Base-by-base conservation (phyloP, 2,797 vertebrate species). In the Heliangelus exortis region DNA sequence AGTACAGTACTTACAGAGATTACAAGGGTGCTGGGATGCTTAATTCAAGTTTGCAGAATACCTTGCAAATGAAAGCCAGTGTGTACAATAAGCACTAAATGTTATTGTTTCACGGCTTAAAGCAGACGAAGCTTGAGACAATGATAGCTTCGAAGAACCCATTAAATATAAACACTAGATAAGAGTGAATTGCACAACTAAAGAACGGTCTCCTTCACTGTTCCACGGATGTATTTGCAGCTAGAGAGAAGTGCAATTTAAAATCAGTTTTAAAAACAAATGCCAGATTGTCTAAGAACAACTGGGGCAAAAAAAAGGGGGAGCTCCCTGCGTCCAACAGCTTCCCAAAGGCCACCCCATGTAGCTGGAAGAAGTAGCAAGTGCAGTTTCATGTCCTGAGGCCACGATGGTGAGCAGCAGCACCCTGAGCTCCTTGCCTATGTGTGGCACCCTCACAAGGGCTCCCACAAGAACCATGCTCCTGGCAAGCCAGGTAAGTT, bases 71-170 rank as follows among this genome's bases (percentile, higher is more conserved):
- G 77, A 89, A 94, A 96, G 43, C 62, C 57, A 69, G 29, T 33
- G 71, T 8, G 1, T 92, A 63, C 69, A 91, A 69, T 84, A 90
- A 90, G 76, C 54, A 63, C 69, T 11, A 95, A 92, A 76, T 93
- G 51, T 82, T 89, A 74, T 76, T 84, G 34, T 96, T 90, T 85
- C 87, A 82, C 63, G 39, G 73, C 57, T 91, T 91, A 90, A 92
- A 92, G 73, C 55, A 85, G 87, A 68, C 61, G 91, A 63, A 89
- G 45, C 79, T 88, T 62, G 36, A 76, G 76, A 85, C 71, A 84
- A 67, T 50, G 43, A 81, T 31, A 75, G 69, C 73, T 91, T 93
- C 95, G 95, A 95, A 84, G 55, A 95, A 62, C 22, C 11, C 54
- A 51, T 65, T 94, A 83, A 85, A 80, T 92, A 91, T 74, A 95